Percentiles rank a stretch among this genome's conserved stretches.
phyloP scores from a whole-genome alignment of 2,797 vertebrate species.

The Crax fasciolata region DNA sequence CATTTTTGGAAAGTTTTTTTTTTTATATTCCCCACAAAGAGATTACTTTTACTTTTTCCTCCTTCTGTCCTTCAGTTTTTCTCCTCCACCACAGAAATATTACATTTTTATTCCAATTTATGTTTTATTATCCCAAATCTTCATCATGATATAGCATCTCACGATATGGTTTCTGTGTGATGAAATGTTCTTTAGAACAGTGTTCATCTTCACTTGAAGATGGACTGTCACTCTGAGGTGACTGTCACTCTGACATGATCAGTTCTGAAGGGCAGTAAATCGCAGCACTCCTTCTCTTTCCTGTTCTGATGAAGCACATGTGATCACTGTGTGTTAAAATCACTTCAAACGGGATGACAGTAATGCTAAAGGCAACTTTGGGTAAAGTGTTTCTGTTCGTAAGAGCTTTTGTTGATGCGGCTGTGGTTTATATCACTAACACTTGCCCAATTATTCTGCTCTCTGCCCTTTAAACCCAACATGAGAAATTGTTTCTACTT shows the following conservation, averaged over 20 bases:
- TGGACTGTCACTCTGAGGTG: not conserved
- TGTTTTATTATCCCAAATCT: not conserved
- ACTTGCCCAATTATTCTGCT: not conserved
- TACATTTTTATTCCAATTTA: not conserved
- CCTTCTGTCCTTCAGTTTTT: not conserved
- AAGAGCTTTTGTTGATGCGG: not conserved
- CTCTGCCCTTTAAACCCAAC: not conserved
- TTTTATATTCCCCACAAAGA: not conserved
- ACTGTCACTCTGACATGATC: not conserved
- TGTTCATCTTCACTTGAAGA: not conserved
- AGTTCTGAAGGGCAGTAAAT: not conserved
- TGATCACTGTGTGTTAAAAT: not conserved
- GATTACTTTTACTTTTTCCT: not conserved
- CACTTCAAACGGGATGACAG: not conserved
- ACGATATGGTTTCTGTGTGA: not conserved
- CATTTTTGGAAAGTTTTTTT: not conserved
- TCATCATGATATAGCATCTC: rapidly evolving
- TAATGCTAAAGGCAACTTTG: not conserved
- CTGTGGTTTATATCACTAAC: not conserved
- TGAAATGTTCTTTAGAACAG: not conserved
- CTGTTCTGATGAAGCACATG: not conserved
- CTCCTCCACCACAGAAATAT: not conserved
- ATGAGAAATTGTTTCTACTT: not conserved
- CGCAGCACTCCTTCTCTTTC: not conserved
- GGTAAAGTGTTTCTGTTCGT: not conserved